Evolutionary conservation across 2,888 invertebrate genomes (phyloP).

Genomic region (Xanthorhoe designata): DNA sequence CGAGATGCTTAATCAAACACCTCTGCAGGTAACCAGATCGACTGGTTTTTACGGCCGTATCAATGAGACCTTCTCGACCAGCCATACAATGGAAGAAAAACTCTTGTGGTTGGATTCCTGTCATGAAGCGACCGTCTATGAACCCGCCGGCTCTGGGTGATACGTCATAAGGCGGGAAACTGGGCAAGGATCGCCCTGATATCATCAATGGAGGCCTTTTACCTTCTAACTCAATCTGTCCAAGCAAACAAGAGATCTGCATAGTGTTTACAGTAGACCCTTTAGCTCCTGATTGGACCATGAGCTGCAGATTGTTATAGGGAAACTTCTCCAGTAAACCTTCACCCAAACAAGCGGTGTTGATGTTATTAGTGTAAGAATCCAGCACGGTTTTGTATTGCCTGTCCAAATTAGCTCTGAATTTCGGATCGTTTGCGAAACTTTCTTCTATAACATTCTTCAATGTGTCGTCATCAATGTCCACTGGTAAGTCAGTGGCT

Average conservation of each 20-base stretch:
- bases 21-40: conserved; percentile 98
- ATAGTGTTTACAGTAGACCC: conserved; percentile 99
- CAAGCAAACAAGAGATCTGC: conserved; percentile 99
- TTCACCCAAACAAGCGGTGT: conserved; percentile 92
- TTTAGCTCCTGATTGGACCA: conserved; percentile 99
- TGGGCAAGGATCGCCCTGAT: conserved; percentile 96
- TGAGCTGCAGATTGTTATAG: conserved; percentile 97
- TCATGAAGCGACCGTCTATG: conserved; percentile 98
- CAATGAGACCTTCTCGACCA: conserved; percentile 99
- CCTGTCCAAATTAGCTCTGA: conserved; percentile 92
- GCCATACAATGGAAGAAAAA: conserved; percentile 99
- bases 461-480: conserved; percentile 85
- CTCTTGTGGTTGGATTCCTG: conserved; percentile 99
- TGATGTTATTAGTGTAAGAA: conserved; percentile 95
- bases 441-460: conserved; percentile 89
- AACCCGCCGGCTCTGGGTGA: conserved; percentile 98
- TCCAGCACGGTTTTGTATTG: conserved; percentile 93
- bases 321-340: conserved; percentile 96
- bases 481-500: conserved; percentile 88
- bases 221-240: conserved; percentile 99
- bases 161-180: conserved; percentile 94
- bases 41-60: conserved; percentile 99
- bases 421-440: conserved; percentile 89
- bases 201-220: conserved; percentile 98
- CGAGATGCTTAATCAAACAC: conserved; percentile 98